A percentile compares a stretch with the other conserved stretches of the same genome.
phyloP scores from a whole-genome alignment of 2,888 invertebrate species.

The Seira musarum region DNA sequence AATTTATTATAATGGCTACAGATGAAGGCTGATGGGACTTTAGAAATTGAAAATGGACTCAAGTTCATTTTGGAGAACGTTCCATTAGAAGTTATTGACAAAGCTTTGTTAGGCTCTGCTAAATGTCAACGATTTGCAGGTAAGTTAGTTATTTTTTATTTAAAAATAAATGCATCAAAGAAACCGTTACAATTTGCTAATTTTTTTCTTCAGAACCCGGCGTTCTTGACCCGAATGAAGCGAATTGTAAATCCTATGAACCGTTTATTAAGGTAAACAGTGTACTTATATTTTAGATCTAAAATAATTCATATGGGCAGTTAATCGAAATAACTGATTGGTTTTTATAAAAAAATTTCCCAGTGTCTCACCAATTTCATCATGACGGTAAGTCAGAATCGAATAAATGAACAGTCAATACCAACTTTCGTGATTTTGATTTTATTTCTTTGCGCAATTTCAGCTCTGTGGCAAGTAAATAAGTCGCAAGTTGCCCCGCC shows the following conservation, averaged over 20 bases:
- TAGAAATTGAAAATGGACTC: slow-evolving; percentile 55
- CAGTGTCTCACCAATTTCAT: slow-evolving; percentile 57
- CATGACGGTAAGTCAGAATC: slow-evolving; percentile 53
- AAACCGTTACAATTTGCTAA: background rate
- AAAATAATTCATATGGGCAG: background rate
- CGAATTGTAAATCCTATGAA: slow-evolving; percentile 55
- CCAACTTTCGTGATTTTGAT: background rate
- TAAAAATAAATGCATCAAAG: background rate
- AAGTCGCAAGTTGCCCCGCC: background rate
- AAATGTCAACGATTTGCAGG: slow-evolving; percentile 58
- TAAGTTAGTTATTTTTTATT: slow-evolving; percentile 21
- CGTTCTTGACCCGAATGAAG: slow-evolving; percentile 49
- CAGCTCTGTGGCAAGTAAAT: slow-evolving; percentile 38
- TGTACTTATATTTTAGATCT: background rate
- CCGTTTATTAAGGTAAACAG: slow-evolving; percentile 50
- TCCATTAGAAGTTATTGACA: slow-evolving; percentile 58
- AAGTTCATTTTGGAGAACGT: slow-evolving; percentile 55
- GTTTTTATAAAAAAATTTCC: background rate
- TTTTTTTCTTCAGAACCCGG: slow-evolving; percentile 32
- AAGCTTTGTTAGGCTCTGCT: slow-evolving; percentile 47
- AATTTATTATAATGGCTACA: background rate
- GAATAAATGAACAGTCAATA: background rate
- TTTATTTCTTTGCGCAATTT: background rate
- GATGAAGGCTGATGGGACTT: slow-evolving; percentile 55
- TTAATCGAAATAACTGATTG: background rate